These are phyloP conservation scores for Trichopoda pennipes DNA, from an alignment of 2,888 invertebrate genomes.

Conservation along the genomic window DNA sequence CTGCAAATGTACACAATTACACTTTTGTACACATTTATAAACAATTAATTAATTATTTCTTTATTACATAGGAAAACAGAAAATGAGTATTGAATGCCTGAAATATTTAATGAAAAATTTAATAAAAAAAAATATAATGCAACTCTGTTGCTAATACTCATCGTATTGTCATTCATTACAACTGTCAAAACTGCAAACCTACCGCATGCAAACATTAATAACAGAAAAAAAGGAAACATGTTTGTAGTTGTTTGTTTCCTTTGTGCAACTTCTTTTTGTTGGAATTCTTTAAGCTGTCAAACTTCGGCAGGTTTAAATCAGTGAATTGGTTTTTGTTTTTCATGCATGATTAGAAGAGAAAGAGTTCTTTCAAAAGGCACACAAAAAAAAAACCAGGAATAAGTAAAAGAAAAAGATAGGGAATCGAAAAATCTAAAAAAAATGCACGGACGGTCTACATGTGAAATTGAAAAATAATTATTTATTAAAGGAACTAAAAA, in stretches of 20 bases:
- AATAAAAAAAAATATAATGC: conserved; percentile 30
- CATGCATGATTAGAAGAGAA: conserved; percentile 22
- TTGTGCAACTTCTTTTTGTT: conserved; percentile 32
- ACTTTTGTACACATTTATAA: neutral
- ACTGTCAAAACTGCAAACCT: conserved; percentile 72
- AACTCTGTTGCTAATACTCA: conserved; percentile 61
- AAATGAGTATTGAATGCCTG: conserved; percentile 7
- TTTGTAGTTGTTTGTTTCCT: conserved; percentile 26
- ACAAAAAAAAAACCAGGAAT: neutral
- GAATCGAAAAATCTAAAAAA: conserved; percentile 3
- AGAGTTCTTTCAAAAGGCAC: conserved; percentile 25
- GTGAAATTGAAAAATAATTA: conserved; percentile 21
- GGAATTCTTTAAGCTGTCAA: conserved; percentile 71
- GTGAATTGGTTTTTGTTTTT: conserved; percentile 32
- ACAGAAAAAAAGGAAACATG: conserved; percentile 63
- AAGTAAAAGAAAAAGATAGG: conserved; percentile 4
- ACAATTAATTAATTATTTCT: conserved; percentile 15
- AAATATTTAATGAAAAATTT: conserved; percentile 10
- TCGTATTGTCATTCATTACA: conserved; percentile 69
- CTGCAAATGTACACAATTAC: neutral
- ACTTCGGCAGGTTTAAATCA: conserved; percentile 79
- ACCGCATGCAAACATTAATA: conserved; percentile 78
- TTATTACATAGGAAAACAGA: neutral
- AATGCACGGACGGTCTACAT: neutral
- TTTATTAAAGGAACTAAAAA: conserved; percentile 25